Percentiles rank a stretch among this genome's conserved stretches.
Conservation (phyloP, 2,797 vertebrate genomes). For the Alexandromys oeconomus region DNA sequence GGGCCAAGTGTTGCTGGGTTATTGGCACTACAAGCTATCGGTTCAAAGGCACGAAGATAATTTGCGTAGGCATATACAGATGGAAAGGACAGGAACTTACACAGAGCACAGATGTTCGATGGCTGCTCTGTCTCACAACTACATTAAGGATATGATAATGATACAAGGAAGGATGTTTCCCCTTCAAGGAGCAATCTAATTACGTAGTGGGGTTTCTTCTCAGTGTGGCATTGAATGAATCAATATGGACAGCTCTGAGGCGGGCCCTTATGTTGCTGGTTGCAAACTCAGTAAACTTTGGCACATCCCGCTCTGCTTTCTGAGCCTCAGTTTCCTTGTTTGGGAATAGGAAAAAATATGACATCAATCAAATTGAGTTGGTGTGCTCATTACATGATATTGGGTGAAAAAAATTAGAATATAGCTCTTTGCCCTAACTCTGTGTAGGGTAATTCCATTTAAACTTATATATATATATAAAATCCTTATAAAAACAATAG, state of each 20-base stretch:
- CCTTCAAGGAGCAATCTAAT: background rate
- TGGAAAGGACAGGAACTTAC: conserved; percentile 20
- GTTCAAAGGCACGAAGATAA: conserved; percentile 53
- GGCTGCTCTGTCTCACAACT: background rate
- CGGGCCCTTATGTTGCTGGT: background rate
- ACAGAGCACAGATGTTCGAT: conserved; percentile 28
- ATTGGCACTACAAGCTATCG: background rate
- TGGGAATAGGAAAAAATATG: background rate
- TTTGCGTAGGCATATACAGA: conserved; percentile 28
- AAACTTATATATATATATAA: background rate
- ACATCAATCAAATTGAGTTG: background rate
- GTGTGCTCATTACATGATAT: background rate
- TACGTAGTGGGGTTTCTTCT: background rate
- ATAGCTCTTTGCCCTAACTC: background rate
- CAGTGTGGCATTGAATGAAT: conserved; percentile 18
- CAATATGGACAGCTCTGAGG: background rate
- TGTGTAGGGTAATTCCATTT: background rate
- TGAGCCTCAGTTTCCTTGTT: conserved; percentile 26
- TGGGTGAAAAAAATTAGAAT: conserved; percentile 12
- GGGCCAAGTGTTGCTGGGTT: background rate
- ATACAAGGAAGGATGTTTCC: background rate
- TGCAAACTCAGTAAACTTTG: background rate
- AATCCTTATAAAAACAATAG: background rate
- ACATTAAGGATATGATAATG: background rate
- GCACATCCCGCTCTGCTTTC: background rate